Base-by-base conservation (phyloP, 2,888 invertebrate genomes). In the Artemia sp. region DNA sequence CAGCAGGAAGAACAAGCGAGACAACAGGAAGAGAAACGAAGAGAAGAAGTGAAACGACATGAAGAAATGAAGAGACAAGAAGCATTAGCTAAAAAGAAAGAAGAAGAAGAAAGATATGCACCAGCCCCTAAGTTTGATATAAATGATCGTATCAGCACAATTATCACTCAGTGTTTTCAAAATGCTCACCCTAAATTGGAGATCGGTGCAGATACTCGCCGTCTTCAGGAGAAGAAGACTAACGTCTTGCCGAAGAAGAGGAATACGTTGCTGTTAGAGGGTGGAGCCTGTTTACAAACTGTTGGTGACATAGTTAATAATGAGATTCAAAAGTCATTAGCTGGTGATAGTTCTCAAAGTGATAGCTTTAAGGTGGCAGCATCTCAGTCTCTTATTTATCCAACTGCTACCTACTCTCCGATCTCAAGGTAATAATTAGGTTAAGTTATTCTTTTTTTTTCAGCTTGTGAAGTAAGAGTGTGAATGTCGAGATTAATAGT, bases 1-100 rank as follows among this genome's bases (percentile, higher is more conserved):
- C 24, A 70, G 71, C 38, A 66, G 53, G 51, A 70, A 67, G 71
- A 71, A 58, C 68, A 66, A 52, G 24, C 70, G 51, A 38, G 72
- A 67, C 70, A 72, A 50, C 68, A 68, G 68, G 69, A 68, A 11
- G 71, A 71, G 19, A 69, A 71, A 19, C 58, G 68, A 52, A 67
- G 66, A 69, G 64, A 67, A 66, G 67, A 51, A 64, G 52, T 38
- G 8, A 12, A 38, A 69, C 24, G 50, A 53, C 24, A 19, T 19
- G 9, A 12, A 19, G 50, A 69, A 70, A 9, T 51, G 67, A 9
- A 24, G 24, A 7, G 38, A 14, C n/a, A 52, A 68, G n/a, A 38
- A 68, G 52, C 52, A 68, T 51, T n/a, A 50, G 52, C 50, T 24
- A 51, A 11, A 64, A 11, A 64, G 19, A 19, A 51, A 50, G 38